Percentiles rank a stretch among this genome's conserved stretches.
Conservation (phyloP, 2,888 invertebrate genomes). For the Calameuta filiformis region DNA sequence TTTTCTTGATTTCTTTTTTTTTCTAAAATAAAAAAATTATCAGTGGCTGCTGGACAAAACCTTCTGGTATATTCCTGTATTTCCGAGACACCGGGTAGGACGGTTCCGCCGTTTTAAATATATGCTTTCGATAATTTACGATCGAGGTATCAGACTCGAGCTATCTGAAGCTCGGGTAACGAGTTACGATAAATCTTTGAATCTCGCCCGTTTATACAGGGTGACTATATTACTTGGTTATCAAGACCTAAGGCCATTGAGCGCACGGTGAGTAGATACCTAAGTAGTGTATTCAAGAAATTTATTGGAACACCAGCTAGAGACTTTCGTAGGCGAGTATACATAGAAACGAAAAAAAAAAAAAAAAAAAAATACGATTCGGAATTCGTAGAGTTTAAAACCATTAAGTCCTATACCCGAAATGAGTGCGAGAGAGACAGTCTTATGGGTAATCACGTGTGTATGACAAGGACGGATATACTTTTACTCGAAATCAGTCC, state of each 20-base stretch:
- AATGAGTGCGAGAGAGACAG: no score
- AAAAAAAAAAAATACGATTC: no score
- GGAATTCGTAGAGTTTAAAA: no score
- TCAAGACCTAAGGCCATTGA: background rate
- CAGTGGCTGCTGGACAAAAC: no score
- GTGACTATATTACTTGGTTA: background rate
- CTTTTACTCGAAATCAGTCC: no score
- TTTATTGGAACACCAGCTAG: no score
- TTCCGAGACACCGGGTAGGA: constrained; percentile 17
- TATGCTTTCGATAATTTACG: constrained; percentile 28
- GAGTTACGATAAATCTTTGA: constrained; percentile 43
- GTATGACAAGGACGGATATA: no score
- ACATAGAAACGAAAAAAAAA: no score
- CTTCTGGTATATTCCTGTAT: background rate
- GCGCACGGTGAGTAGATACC: background rate
- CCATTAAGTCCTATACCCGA: no score
- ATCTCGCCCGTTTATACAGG: constrained; percentile 22
- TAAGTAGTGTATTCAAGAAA: no score
- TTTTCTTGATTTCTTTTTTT: background rate
- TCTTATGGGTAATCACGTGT: no score
- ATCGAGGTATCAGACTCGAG: constrained; percentile 30
- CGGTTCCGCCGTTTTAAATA: constrained; percentile 18
- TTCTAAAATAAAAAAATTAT: background rate
- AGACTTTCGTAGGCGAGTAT: no score
- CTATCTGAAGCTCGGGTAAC: constrained; percentile 34